Conservation (phyloP, 2,888 invertebrate genomes). For the Pseudococcus viburni region DNA sequence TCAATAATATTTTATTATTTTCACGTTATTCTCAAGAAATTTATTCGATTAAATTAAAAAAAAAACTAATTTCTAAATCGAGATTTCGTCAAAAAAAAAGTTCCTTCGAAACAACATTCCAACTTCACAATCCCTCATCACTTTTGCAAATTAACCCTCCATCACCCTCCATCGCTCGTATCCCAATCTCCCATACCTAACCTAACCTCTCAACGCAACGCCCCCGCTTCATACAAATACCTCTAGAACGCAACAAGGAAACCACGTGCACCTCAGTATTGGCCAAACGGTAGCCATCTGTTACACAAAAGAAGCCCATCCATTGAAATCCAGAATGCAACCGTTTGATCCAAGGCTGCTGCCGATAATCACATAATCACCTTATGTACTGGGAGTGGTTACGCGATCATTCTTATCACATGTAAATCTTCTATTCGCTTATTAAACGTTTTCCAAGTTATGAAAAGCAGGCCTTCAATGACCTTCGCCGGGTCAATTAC, state of each 20-base stretch:
- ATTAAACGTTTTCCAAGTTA: slow-evolving; percentile 37
- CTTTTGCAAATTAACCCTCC: background rate
- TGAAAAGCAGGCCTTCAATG: background rate
- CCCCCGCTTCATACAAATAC: background rate
- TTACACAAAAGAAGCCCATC: slow-evolving; percentile 41
- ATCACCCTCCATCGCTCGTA: background rate
- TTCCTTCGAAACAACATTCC: no score
- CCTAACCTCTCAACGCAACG: background rate
- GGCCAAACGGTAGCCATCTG: slow-evolving; percentile 48
- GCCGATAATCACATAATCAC: slow-evolving; percentile 28
- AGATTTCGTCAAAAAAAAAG: no score
- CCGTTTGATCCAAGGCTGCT: slow-evolving; percentile 31
- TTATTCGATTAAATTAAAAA: no score
- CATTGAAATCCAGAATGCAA: slow-evolving; percentile 36
- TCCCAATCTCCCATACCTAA: background rate
- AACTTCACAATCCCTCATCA: no score
- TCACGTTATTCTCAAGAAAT: no score
- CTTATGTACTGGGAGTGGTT: slow-evolving; percentile 41
- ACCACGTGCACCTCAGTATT: background rate
- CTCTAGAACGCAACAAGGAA: background rate
- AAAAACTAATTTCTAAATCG: no score
- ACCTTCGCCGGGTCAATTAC: slow-evolving; percentile 55
- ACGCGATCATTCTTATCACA: slow-evolving; percentile 46
- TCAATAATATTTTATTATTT: no score
- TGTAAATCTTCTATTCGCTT: slow-evolving; percentile 35